Conservation (phyloP, 2,113 vertebrate species). For the Felis catus region F.catus_Fca126_mat1.0 CM031424.1:5217001-5217500, state of each 20-base stretch:
- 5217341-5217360: not conserved
- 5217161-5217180: not conserved
- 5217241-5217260: not conserved
- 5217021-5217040: not conserved
- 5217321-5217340: not conserved
- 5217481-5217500: not conserved
- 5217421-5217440: not conserved
- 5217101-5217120: not conserved
- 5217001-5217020: not conserved
- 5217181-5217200: not conserved
- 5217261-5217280: not conserved
- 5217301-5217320: not conserved
- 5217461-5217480: not conserved
- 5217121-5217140: not conserved
- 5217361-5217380: not conserved
- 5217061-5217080: not conserved
- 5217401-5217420: not conserved
- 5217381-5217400: not conserved
- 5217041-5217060: not conserved
- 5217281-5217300: not conserved
- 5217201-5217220: not conserved
- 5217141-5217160: not conserved
- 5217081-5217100: not conserved
- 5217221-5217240: not conserved
- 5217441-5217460: not conserved